Evolutionary conservation across 2,888 invertebrate species (phyloP).

Genomic region (Archaeoteleia sp.): DNA sequence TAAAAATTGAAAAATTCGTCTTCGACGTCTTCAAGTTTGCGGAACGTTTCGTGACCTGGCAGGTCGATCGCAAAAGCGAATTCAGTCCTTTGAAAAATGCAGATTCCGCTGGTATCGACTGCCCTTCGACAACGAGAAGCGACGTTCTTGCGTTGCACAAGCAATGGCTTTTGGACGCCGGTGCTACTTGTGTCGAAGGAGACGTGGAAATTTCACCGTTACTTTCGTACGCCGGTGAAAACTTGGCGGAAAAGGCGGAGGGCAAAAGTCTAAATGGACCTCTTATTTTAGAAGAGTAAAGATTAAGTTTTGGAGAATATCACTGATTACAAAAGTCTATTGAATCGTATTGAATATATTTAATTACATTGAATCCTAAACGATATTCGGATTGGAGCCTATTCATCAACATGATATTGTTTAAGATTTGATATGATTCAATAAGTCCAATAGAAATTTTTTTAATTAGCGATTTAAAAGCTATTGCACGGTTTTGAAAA

Average conservation of each 20-base stretch:
- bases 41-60: slow-evolving; percentile 93
- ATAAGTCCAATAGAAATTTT: too few species aligned
- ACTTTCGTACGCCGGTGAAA: slow-evolving; percentile 93
- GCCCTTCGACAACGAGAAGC: slow-evolving; percentile 88
- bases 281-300: slow-evolving; percentile 27
- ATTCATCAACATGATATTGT: too few species aligned
- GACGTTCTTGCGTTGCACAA: slow-evolving; percentile 87
- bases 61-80: slow-evolving; percentile 92
- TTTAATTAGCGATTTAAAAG: too few species aligned
- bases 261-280: slow-evolving; percentile 83
- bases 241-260: slow-evolving; percentile 80
- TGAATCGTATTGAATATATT: too few species aligned
- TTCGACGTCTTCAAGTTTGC: slow-evolving; percentile 98
- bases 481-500: too few species aligned
- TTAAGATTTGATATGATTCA: too few species aligned
- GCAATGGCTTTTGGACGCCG: slow-evolving; percentile 87
- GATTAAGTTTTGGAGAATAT: slow-evolving; percentile 4
- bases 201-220: slow-evolving; percentile 93
- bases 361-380: too few species aligned
- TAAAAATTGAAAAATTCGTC: slow-evolving; percentile 99
- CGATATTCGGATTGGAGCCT: too few species aligned
- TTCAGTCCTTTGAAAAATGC: slow-evolving; percentile 98
- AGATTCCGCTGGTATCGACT: slow-evolving; percentile 90
- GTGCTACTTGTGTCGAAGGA: slow-evolving; percentile 84
- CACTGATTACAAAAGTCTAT: too few species aligned